phyloP scores from a whole-genome alignment of 2,113 vertebrate species.

The Aplodontia rufa region DNA sequence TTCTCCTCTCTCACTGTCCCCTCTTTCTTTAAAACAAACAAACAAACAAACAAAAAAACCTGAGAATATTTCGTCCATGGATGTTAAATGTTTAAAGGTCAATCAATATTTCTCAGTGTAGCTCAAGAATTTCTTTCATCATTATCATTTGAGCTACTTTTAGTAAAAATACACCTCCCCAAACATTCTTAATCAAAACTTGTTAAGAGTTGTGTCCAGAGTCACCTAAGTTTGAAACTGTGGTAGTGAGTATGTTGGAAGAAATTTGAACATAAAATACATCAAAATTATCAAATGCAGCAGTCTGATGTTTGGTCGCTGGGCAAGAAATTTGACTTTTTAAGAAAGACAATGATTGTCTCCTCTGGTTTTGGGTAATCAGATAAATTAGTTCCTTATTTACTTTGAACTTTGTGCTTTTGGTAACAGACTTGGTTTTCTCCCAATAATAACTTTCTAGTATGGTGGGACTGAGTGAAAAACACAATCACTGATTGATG shows the following conservation, averaged over 20 bases:
- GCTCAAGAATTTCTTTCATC: not conserved
- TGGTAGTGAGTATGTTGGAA: not conserved
- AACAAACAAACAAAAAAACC: not conserved
- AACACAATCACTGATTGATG: slow-evolving; percentile 43
- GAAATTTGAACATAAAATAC: not conserved
- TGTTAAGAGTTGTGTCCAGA: not conserved
- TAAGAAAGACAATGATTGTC: not conserved
- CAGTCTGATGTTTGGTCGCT: not conserved
- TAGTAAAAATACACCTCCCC: not conserved
- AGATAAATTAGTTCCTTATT: not conserved
- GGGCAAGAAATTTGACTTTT: not conserved
- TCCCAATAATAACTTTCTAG: slow-evolving; percentile 32
- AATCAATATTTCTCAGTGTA: not conserved
- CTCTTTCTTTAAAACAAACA: no score
- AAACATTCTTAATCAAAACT: not conserved
- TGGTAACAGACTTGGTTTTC: not conserved
- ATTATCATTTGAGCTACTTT: not conserved
- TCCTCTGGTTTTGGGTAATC: not conserved
- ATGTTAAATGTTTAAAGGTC: not conserved
- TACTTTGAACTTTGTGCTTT: not conserved
- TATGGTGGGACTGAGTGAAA: not conserved
- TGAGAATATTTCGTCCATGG: not conserved
- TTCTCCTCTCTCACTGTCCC: no score
- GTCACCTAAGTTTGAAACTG: not conserved
- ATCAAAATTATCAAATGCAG: not conserved